phyloP scores from a whole-genome alignment of 2,113 vertebrate genomes.

The Rhizomys pruinosus region DNA sequence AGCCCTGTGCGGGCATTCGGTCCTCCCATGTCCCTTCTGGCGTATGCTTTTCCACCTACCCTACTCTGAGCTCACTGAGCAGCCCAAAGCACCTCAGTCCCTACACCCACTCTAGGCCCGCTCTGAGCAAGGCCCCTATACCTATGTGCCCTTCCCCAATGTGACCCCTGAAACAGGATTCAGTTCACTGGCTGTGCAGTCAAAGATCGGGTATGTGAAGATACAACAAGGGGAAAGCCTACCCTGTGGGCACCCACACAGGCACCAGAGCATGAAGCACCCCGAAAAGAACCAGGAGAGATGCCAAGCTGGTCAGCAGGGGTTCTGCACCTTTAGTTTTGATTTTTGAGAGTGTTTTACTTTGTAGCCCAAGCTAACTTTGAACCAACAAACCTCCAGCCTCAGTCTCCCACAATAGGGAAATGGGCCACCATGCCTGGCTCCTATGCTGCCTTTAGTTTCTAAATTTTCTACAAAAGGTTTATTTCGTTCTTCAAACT shows the following conservation, averaged over 20 bases:
- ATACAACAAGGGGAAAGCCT: neutral
- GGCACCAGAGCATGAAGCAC: neutral
- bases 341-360: neutral
- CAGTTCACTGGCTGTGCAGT: neutral
- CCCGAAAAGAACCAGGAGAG: neutral
- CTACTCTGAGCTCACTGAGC: neutral
- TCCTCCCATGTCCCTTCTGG: neutral
- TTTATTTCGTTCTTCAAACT: neutral
- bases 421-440: neutral
- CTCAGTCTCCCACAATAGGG: neutral
- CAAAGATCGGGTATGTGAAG: neutral
- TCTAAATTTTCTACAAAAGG: neutral
- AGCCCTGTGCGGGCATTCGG: fast-evolving
- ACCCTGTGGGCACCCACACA: neutral
- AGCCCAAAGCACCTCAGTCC: neutral
- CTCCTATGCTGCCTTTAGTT: neutral
- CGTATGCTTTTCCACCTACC: neutral
- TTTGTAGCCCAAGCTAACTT: neutral
- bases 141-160: neutral
- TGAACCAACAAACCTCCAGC: neutral
- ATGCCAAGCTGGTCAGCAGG: fast-evolving
- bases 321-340: neutral
- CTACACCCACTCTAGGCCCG: neutral
- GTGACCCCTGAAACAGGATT: neutral
- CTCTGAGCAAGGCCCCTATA: neutral